Percentiles rank a stretch among this genome's conserved stretches.
phyloP scores from a whole-genome alignment of 2,113 vertebrate genomes.

The Chloroceryle aenea region DNA sequence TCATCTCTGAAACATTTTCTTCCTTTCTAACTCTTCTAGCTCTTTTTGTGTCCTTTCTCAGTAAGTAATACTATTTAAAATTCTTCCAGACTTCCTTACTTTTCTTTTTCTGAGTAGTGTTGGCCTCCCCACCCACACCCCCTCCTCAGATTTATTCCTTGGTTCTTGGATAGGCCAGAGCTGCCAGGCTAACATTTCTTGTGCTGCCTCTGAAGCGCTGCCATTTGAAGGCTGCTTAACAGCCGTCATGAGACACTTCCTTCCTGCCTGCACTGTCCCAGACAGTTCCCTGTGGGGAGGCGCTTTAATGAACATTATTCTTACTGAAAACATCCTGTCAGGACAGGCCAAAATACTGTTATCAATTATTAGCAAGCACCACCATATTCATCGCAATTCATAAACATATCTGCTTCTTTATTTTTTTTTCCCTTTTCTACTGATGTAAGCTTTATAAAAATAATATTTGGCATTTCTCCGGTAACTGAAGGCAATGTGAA shows the following conservation, averaged over 20 bases:
- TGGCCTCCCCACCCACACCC: background rate
- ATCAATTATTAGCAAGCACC: constrained; percentile 63
- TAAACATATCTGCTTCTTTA: constrained; percentile 12
- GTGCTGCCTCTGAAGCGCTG: background rate
- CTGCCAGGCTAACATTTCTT: background rate
- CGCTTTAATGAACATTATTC: constrained; percentile 63
- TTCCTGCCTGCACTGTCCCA: constrained; percentile 62
- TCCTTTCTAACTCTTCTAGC: background rate
- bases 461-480: background rate
- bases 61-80: background rate
- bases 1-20: background rate
- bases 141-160: background rate
- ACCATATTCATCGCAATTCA: constrained; percentile 20
- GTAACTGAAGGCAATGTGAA: background rate
- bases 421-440: background rate
- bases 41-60: background rate
- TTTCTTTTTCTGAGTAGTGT: background rate
- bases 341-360: constrained; percentile 62
- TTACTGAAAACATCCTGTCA: constrained; percentile 62
- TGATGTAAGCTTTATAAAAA: constrained; percentile 39
- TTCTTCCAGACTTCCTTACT: background rate
- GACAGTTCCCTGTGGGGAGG: constrained; percentile 68
- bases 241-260: constrained; percentile 56
- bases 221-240: constrained; percentile 47
- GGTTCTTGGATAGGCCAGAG: background rate